Conservation (phyloP, 2,888 invertebrate species). For the Cataglyphis albicans region DNA sequence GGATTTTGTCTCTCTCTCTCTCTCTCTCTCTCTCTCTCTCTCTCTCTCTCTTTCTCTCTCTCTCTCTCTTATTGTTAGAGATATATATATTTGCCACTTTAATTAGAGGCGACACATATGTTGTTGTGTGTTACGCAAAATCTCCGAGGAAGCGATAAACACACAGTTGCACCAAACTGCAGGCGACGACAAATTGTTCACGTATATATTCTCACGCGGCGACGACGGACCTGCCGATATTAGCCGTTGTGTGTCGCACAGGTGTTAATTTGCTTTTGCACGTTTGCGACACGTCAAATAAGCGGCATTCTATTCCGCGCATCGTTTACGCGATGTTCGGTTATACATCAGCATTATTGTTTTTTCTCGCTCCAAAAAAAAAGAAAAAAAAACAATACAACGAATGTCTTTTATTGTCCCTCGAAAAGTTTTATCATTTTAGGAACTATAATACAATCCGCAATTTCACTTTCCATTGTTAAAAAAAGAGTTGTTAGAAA, state of each 20-base stretch:
- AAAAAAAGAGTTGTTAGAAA: conserved; percentile 8
- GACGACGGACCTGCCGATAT: conserved; percentile 61
- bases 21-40: too few relatives aligned
- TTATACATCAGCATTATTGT: conserved; percentile 13
- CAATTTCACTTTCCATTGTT: not conserved
- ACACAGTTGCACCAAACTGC: conserved; percentile 1
- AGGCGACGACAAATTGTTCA: conserved; percentile 13
- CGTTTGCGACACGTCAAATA: conserved; percentile 55
- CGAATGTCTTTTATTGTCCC: conserved; percentile 1
- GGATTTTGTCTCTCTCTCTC: too few relatives aligned
- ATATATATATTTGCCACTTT: not conserved
- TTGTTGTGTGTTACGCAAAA: not conserved
- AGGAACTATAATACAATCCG: not conserved
- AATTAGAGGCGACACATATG: not conserved
- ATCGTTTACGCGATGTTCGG: not conserved
- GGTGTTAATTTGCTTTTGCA: conserved; percentile 61
- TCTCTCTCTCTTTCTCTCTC: too few relatives aligned
- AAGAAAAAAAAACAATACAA: not conserved
- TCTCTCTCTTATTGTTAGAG: too few relatives aligned
- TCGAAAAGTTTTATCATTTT: conserved; percentile 5
- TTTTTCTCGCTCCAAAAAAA: not conserved
- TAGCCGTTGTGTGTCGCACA: conserved; percentile 59
- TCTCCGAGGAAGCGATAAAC: conserved; percentile 17
- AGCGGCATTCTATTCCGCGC: conserved; percentile 58
- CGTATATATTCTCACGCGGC: conserved; percentile 18